Conservation (phyloP, 1,140 invertebrate species). For the Zelostemma sp. region DNA sequence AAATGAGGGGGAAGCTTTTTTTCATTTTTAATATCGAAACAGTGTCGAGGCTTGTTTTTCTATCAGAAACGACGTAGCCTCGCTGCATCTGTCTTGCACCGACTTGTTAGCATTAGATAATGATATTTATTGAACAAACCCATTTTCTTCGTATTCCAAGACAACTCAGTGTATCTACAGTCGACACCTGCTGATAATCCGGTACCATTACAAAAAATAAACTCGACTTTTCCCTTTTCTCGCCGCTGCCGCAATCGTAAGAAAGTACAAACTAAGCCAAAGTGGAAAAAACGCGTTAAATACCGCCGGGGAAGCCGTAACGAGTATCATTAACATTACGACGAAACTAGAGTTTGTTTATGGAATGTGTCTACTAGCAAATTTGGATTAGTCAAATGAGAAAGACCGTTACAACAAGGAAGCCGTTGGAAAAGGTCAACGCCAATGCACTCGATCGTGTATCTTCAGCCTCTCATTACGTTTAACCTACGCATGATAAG, state of each 20-base stretch:
- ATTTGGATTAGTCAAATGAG: constrained; percentile 33
- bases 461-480: constrained; percentile 53
- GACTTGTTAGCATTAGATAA: constrained; percentile 16
- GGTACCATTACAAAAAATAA: constrained; percentile 4
- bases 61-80: constrained; percentile 8
- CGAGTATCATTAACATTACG: constrained; percentile 1
- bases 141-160: constrained; percentile 13
- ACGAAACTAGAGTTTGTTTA: constrained; percentile 16
- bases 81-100: constrained; percentile 10
- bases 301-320: background rate
- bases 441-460: constrained; percentile 51
- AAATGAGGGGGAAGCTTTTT: too few species aligned
- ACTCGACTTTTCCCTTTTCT: background rate
- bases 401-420: constrained; percentile 43
- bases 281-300: background rate
- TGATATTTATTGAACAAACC: constrained; percentile 11
- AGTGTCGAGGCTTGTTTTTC: background rate
- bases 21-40: background rate
- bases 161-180: constrained; percentile 9
- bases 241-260: background rate
- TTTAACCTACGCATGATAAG: constrained; percentile 38
- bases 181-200: constrained; percentile 18
- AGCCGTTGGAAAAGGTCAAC: constrained; percentile 53
- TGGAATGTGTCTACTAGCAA: constrained; percentile 15
- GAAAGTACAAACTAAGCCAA: background rate